These are phyloP conservation scores for Barbus barbus DNA, from an alignment of 2,113 vertebrate species.

Conservation along the genomic window DNA sequence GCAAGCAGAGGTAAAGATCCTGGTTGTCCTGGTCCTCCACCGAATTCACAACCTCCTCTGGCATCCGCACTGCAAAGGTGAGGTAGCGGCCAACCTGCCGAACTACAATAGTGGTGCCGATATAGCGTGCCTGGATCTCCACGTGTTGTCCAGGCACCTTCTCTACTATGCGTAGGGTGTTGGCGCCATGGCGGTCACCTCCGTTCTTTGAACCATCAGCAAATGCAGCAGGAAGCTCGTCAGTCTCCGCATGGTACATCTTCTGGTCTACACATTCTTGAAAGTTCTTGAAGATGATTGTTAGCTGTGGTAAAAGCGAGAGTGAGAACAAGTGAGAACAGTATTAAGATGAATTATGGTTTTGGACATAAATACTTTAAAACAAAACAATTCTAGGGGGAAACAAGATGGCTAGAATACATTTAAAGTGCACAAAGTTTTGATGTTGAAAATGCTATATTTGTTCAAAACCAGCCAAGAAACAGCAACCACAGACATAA, in stretches of 20 bases:
- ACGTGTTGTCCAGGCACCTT: slow-evolving; percentile 92
- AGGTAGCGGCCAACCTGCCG: slow-evolving; percentile 94
- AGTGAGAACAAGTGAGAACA: slow-evolving; percentile 9
- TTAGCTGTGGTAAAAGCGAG: slow-evolving; percentile 77
- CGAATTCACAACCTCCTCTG: slow-evolving; percentile 89
- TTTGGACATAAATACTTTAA: no score
- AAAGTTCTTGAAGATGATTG: slow-evolving; percentile 98
- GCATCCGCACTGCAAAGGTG: slow-evolving; percentile 94
- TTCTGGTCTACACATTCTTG: slow-evolving; percentile 97
- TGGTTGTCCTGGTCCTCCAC: slow-evolving; percentile 90
- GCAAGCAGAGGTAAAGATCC: slow-evolving; percentile 93
- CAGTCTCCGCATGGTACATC: slow-evolving; percentile 93
- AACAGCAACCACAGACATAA: not conserved
- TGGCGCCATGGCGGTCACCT: slow-evolving; percentile 88
- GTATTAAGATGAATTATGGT: not conserved
- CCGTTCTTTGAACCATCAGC: slow-evolving; percentile 93
- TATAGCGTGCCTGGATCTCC: slow-evolving; percentile 95
- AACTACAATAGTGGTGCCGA: slow-evolving; percentile 95
- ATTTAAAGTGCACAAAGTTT: not conserved
- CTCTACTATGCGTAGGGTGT: slow-evolving; percentile 89
- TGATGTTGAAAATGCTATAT: not conserved
- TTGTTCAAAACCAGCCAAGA: not conserved
- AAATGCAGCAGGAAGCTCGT: slow-evolving; percentile 91
- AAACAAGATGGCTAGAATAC: not conserved
- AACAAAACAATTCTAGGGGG: not conserved